Conservation (phyloP, 2,888 invertebrate genomes). For the Leptinotarsa juncta region DNA sequence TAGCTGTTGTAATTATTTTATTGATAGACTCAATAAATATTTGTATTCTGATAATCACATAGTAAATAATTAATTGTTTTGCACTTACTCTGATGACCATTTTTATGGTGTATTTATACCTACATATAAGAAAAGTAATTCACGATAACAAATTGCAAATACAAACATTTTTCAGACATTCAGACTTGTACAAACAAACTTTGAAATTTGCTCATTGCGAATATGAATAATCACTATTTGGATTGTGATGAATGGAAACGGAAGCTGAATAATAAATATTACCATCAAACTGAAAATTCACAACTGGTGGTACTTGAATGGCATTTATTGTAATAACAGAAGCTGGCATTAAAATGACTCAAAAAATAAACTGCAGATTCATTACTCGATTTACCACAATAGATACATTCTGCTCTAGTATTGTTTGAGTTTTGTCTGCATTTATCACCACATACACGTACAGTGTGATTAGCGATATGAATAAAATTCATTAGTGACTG, state of each 20-base stretch:
- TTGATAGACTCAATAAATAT: too few species aligned
- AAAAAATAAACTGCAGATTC: slow-evolving; percentile 2
- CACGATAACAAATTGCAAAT: not conserved
- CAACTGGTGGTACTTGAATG: slow-evolving; percentile 7
- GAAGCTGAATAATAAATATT: slow-evolving; percentile 6
- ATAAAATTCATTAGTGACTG: too few species aligned
- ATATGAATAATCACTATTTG: slow-evolving; percentile 14
- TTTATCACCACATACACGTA: too few species aligned
- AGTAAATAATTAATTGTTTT: too few species aligned
- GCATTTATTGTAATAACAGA: slow-evolving; percentile 1
- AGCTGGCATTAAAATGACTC: not conserved
- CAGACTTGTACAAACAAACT: not conserved
- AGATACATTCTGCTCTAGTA: not conserved
- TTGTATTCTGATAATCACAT: too few species aligned
- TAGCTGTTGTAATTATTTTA: too few species aligned
- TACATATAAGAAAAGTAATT: not conserved
- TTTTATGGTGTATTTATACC: not conserved
- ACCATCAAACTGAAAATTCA: not conserved
- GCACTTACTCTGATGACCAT: not conserved
- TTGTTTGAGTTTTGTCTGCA: too few species aligned
- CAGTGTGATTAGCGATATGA: too few species aligned
- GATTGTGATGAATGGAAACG: slow-evolving; percentile 3
- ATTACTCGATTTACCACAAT: not conserved
- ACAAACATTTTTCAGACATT: not conserved
- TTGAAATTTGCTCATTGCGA: not conserved